Base-by-base conservation (phyloP, 1,140 invertebrate genomes). In the Aphis craccivora region DNA sequence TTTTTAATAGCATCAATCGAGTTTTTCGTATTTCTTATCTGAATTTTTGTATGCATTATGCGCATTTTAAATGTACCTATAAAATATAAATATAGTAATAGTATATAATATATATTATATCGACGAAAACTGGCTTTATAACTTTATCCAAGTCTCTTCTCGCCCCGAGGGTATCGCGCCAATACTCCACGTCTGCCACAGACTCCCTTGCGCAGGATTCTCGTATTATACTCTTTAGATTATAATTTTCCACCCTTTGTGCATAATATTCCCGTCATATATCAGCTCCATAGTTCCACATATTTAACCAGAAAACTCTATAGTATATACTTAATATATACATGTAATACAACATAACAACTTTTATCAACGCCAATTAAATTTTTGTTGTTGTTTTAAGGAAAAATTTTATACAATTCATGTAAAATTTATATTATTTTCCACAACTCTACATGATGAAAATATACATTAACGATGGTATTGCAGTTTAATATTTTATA, bases 171-270 rank as follows among this genome's bases (percentile, higher is more conserved):
- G n/a, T 35, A 18, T 7, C 51, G 48, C n/a, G 22, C 88, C 23
- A 25, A 89, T 1, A 89, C 35, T 53, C 23, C 40, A 89, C 48
- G 87, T 53, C 87, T 89, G n/a, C 45, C 11, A 45, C 87, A 89
- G 87, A 89, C 48, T 89, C 22, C 48, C 23, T 48, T 35, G 35
- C 22, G 20, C 86, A 51, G 48, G 7, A 22, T 3, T 35, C 51
- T n/a, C 48, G 51, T 20, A 23, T 51, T 20, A 23, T 51, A 4
- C 22, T 37, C 9, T 25, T 53, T 30, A 55, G 35, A 55, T 48
- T 89, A 30, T 53, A 35, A 51, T 89, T 40, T 55, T 37, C n/a
- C 40, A 55, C 88, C 48, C 88, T 89, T 89, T 89, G 48, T 48
- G 48, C 14, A n/a, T 48, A 8, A 87, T 87, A 48, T 87, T 87